Evolutionary conservation across 2,797 vertebrate genomes (phyloP).

Genomic region (Chaenodraco wilsoni): DNA sequence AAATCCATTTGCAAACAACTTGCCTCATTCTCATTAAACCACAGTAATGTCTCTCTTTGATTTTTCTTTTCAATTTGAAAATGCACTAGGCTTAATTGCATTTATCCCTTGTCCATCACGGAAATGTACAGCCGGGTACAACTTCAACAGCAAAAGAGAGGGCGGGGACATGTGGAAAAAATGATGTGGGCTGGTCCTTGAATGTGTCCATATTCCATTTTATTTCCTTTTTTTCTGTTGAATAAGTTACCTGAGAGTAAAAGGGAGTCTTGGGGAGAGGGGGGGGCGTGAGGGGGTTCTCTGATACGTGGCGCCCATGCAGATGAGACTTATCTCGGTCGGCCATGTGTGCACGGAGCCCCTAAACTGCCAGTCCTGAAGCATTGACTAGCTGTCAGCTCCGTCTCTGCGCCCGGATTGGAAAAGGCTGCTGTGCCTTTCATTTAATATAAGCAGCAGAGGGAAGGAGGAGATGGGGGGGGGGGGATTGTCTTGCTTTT

Average conservation of each 20-base stretch:
- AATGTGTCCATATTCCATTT: conserved; percentile 74
- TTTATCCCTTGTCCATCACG: conserved; percentile 81
- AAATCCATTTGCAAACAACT: conserved; percentile 76
- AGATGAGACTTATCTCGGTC: conserved; percentile 88
- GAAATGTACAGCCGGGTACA: conserved; percentile 59
- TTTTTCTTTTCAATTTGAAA: conserved; percentile 71
- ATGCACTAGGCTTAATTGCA: conserved; percentile 77
- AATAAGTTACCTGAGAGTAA: conserved; percentile 83
- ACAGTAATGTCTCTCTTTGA: conserved; percentile 63
- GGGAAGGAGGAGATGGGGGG: conserved; percentile 47
- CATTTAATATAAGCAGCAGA: conserved; percentile 80
- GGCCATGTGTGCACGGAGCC: conserved; percentile 84
- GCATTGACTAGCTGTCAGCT: conserved; percentile 87
- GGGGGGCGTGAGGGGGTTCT: conserved; percentile 65
- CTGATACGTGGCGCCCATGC: conserved; percentile 82
- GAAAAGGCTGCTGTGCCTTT: conserved; percentile 77
- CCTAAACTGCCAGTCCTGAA: conserved; percentile 84
- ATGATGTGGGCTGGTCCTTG: conserved; percentile 65
- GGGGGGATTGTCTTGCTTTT: conserved; percentile 70
- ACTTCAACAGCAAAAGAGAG: conserved; percentile 52
- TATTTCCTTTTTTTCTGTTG: conserved; percentile 59
- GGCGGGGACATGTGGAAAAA: conserved; percentile 35
- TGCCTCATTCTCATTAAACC: conserved; percentile 74
- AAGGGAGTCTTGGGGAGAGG: conserved; percentile 57
- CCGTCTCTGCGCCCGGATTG: conserved; percentile 74